Evolutionary conservation across 2,888 invertebrate species (phyloP), one percentile per base, ranked within the genome.

Genomic region (Biston stratarius): DNA sequence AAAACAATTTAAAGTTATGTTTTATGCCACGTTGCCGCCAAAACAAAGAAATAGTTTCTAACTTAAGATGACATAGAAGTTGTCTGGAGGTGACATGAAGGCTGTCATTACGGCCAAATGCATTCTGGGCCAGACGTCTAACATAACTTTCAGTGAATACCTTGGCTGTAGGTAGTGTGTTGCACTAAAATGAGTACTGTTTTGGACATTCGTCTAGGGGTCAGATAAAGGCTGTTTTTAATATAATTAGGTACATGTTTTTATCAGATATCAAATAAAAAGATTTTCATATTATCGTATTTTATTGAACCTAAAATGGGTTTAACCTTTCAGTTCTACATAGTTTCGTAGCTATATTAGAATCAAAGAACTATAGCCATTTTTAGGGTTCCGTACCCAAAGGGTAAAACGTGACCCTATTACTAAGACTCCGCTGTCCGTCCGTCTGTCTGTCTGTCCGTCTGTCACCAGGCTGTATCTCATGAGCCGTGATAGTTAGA

Each of bases 71-170:
- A 66, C 56, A 45, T 45, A 65, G 56, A 40, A 61, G 59, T 55
- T 49, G 73, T 74, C 74, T 74, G 66, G 68, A 74, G 74, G 71
- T 74, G 70, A 73, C 45, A 56, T 65, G 49, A 70, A 70, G 69
- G 67, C 70, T 56, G 61, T 60, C 64, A 66, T 71, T 68, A 69
- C 65, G 64, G 59, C 61, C 72, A 69, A 72, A 75, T 73, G 73
- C 74, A 74, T 69, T 73, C 61, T 72, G 60, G 61, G 70, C 61
- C 65, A 9, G 62, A 48, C 34, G 65, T 52, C 61, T 61, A 47
- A 45, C 52, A 15, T 47, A 52, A 48, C 57, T 61, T 57, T 52
- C 45, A 65, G 44, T 52, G 40, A 49, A 49, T 53, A 55, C 42
- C 45, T 52, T 48, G 6, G 12, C n/a, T 6, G 48, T 44, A 34